Evolutionary conservation across 2,113 vertebrate species (phyloP).

Genomic region (Conger conger): DNA sequence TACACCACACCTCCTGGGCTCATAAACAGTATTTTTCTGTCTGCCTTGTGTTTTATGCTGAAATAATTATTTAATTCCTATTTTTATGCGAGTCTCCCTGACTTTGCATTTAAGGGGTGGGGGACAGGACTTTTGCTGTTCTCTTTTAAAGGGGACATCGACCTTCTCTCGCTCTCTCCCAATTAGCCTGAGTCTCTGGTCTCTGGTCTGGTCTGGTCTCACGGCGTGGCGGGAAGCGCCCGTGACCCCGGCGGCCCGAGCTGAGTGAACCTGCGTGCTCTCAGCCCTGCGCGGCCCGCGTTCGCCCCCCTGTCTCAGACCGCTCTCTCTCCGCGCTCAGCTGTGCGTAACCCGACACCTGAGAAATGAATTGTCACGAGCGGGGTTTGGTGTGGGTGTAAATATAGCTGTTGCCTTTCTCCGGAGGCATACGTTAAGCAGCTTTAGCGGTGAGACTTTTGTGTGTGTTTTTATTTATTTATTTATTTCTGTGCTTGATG

Average conservation of each 20-base stretch:
- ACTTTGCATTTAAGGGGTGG: background rate
- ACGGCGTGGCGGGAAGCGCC: too few relatives aligned
- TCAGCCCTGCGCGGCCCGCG: background rate
- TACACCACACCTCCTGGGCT: background rate
- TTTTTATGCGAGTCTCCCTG: background rate
- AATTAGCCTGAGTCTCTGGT: too few relatives aligned
- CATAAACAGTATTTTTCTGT: background rate
- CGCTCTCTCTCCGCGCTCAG: too few relatives aligned
- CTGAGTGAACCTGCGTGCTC: too few relatives aligned
- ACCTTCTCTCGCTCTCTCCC: background rate
- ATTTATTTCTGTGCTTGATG: background rate
- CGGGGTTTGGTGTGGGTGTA: conserved; percentile 6
- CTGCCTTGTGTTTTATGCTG: background rate
- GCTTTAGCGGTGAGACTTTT: background rate
- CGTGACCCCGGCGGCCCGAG: too few relatives aligned
- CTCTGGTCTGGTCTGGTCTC: too few relatives aligned
- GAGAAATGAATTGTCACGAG: conserved; percentile 6
- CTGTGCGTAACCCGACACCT: conserved; percentile 28
- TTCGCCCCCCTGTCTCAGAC: too few relatives aligned
- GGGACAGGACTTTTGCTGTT: too few relatives aligned
- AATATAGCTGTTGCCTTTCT: background rate
- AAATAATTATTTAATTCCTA: background rate
- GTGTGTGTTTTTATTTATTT: background rate
- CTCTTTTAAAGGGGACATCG: background rate
- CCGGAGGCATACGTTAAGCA: background rate